A percentile compares a stretch with the other conserved stretches of the same genome.
Conservation (phyloP, 2,113 vertebrate genomes). For the Formicarius rufipectus region DNA sequence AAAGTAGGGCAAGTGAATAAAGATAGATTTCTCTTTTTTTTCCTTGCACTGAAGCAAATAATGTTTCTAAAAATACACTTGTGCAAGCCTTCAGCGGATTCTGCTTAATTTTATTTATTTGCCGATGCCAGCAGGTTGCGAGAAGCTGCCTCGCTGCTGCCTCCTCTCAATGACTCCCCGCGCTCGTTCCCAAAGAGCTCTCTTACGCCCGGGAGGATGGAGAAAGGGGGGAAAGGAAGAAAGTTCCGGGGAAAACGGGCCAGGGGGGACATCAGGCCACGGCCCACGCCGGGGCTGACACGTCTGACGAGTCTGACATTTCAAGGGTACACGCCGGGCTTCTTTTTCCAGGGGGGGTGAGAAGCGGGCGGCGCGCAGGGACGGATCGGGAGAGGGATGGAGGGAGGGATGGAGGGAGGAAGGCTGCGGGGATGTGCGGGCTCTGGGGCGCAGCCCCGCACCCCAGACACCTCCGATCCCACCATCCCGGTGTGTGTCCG, state of each 20-base stretch:
- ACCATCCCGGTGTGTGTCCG: neutral
- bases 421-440: no score
- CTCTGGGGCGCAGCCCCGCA: neutral
- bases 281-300: constrained; percentile 11
- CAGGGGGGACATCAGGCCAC: neutral
- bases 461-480: neutral
- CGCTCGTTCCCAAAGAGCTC: accelerated
- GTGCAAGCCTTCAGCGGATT: neutral
- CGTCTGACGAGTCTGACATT: neutral
- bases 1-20: constrained; percentile 44
- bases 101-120: neutral
- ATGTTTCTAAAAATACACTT: constrained; percentile 36
- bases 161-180: neutral
- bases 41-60: neutral
- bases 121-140: neutral
- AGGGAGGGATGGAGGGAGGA: neutral
- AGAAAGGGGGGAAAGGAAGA: neutral
- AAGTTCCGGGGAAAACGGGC: neutral
- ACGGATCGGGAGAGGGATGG: neutral
- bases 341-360: neutral
- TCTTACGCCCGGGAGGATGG: neutral
- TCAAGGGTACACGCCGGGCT: neutral
- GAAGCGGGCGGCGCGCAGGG: neutral
- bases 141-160: neutral
- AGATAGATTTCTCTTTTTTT: neutral